A percentile compares a stretch with the other conserved stretches of the same genome.
phyloP scores from a whole-genome alignment of 2,797 vertebrate species.

The Lagorchestes hirsutus region DNA sequence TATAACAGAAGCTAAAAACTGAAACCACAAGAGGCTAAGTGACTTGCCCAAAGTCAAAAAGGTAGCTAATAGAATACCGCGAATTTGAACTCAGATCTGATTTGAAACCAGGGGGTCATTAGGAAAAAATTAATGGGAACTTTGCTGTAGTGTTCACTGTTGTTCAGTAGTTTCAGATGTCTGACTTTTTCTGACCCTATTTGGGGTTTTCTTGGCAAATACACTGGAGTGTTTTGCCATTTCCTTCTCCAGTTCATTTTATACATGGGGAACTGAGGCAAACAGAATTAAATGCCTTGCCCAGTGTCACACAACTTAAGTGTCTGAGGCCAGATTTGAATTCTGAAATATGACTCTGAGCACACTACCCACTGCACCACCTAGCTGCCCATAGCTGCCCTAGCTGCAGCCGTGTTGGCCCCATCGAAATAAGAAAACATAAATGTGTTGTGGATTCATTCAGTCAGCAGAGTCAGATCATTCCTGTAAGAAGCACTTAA shows the following conservation, averaged over 20 bases:
- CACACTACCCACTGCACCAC: background rate
- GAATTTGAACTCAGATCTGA: background rate
- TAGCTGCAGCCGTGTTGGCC: background rate
- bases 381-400: background rate
- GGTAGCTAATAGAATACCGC: background rate
- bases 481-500: background rate
- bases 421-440: background rate
- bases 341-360: background rate
- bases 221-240: background rate
- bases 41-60: background rate
- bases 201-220: background rate
- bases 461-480: background rate
- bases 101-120: background rate
- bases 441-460: conserved; percentile 4
- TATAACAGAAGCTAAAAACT: conserved; percentile 19
- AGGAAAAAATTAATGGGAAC: background rate
- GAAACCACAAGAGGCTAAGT: background rate
- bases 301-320: background rate
- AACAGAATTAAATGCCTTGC: background rate
- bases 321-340: background rate
- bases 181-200: background rate
- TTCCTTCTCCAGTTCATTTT: background rate
- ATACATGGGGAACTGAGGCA: background rate
- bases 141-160: background rate
- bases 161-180: background rate